Evolutionary conservation across 1,140 invertebrate species (phyloP).

Genomic region (Rhynchophorus ferrugineus): DNA sequence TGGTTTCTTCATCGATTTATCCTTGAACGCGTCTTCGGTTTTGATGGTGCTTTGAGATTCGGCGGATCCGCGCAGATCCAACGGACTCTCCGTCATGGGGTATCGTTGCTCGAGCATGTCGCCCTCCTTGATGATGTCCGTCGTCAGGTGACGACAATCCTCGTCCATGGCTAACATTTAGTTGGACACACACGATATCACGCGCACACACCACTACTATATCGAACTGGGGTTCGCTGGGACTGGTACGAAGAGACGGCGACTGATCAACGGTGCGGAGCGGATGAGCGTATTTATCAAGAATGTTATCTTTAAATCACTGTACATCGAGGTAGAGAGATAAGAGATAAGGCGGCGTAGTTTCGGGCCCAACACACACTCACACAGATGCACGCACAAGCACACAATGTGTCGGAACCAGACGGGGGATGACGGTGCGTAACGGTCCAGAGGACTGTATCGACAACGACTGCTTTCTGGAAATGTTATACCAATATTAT

Average conservation of each 20-base stretch:
- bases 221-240: not conserved
- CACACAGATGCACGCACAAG: not conserved
- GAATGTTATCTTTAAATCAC: conserved; percentile 22
- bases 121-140: conserved; percentile 20
- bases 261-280: conserved; percentile 1
- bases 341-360: conserved; percentile 8
- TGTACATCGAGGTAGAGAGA: conserved; percentile 13
- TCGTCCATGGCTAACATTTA: conserved; percentile 37
- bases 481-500: conserved; percentile 44
- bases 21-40: conserved; percentile 26
- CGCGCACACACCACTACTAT: not conserved
- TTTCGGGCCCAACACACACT: conserved; percentile 13
- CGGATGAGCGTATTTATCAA: conserved; percentile 16
- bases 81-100: conserved; percentile 33
- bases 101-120: conserved; percentile 31
- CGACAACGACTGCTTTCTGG: conserved; percentile 32
- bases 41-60: conserved; percentile 24
- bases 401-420: too few species aligned
- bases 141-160: conserved; percentile 29
- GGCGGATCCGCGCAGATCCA: conserved; percentile 35
- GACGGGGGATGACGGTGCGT: conserved; percentile 10
- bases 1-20: conserved; percentile 27
- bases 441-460: conserved; percentile 20
- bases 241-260: not conserved
- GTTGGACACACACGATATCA: not conserved